Evolutionary conservation across 2,797 vertebrate species (phyloP).

Genomic region (Sternarchorhynchus goeldii): DNA sequence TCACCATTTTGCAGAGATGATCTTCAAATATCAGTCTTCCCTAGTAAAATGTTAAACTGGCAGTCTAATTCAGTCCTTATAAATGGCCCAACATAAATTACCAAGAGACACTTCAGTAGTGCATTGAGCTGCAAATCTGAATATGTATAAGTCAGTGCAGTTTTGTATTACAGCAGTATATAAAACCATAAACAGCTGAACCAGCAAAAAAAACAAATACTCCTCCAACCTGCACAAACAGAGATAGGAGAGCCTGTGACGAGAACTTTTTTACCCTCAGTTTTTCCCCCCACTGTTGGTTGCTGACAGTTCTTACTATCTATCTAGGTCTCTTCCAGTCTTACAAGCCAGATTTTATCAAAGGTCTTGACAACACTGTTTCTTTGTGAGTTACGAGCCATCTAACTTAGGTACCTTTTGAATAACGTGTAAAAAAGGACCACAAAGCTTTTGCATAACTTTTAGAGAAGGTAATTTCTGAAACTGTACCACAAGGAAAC

Average conservation of each 20-base stretch:
- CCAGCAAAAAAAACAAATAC: slow-evolving; percentile 65
- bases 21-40: slow-evolving; percentile 17
- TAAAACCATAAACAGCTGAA: slow-evolving; percentile 61
- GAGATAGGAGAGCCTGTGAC: slow-evolving; percentile 1
- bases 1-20: slow-evolving; percentile 24
- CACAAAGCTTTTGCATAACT: no score
- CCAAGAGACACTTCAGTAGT: slow-evolving; percentile 45
- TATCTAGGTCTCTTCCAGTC: no score
- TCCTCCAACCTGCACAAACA: slow-evolving; percentile 29
- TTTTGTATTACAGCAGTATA: slow-evolving; percentile 65
- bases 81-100: slow-evolving; percentile 43
- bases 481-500: no score
- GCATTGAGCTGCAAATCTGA: slow-evolving; percentile 55
- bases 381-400: no score
- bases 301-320: no score
- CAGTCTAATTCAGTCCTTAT: slow-evolving; percentile 5
- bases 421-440: no score
- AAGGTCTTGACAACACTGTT: no score
- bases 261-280: background rate
- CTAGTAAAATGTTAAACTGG: slow-evolving; percentile 29
- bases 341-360: no score
- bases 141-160: slow-evolving; percentile 59
- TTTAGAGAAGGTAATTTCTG: no score
- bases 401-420: no score
- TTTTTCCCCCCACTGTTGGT: no score